Base-by-base conservation (phyloP, 1,140 invertebrate species). In the Euwallacea similis region DNA sequence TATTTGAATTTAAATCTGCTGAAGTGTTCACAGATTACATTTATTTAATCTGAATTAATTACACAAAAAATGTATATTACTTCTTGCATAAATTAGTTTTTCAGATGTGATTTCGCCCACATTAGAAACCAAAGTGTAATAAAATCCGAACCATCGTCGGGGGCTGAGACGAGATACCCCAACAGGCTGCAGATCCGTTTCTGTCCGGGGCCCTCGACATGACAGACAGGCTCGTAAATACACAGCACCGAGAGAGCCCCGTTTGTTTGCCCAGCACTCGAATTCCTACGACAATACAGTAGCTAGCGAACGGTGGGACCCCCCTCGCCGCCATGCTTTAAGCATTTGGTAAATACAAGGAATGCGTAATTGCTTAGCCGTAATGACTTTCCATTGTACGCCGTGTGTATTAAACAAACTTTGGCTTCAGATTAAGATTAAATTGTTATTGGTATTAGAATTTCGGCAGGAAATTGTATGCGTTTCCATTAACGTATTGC, bases 251-350 rank as follows among this genome's bases (percentile, higher is more conserved):
- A 41, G 58, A 50, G 75, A 73, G 74, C 69, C 65, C 72, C 69
- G 54, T 76, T 73, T 80, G 78, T 80, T 80, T 76, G 77, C 79
- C 75, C 54, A 77, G 75, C 79, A 79, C 79, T 80, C 74, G 68
- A 80, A 76, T 79, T 78, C 79, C 78, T 76, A 79, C 76, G 79
- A 80, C 83, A 84, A 85, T 82, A 85, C 78, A 78, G 81, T 81
- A 79, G 79, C 83, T 82, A 82, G 83, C 64, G 69, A 73, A 62
- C 66, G 69, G 80, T 78, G 79, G 80, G 77, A 80, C 77, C 79
- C 78, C 77, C 73, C 64, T 67, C 59, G 64, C 60, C 47, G 55
- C 54, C 62, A 42, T 43, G 47, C 65, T 74, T 71, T 60, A 69
- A 74, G 71, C 64, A 63, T 67, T 72, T 43, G 69, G 70, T 66